Evolutionary conservation across 2,113 vertebrate genomes (phyloP).

Genomic region (Eurypyga helias): DNA sequence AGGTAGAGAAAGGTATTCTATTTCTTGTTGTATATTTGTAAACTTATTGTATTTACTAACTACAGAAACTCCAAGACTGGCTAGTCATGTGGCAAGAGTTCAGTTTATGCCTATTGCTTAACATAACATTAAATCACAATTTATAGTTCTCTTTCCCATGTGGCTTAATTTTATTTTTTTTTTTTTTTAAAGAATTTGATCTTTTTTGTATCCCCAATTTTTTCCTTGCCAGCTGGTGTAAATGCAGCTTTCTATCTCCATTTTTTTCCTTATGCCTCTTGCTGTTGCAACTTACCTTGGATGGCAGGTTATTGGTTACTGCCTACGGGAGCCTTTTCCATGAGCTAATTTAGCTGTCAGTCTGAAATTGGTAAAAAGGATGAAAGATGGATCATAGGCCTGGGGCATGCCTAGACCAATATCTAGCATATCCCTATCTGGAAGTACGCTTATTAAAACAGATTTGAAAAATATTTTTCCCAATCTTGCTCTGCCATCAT

Average conservation of each 20-base stretch:
- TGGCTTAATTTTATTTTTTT: not conserved
- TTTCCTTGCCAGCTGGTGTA: not conserved
- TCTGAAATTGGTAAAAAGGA: constrained; percentile 71
- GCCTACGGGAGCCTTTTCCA: constrained; percentile 71
- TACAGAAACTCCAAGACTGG: not conserved
- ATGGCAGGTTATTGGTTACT: constrained; percentile 64
- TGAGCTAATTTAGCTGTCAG: constrained; percentile 78
- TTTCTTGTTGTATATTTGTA: not conserved
- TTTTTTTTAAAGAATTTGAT: not conserved
- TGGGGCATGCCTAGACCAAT: constrained; percentile 55
- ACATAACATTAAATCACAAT: constrained; percentile 15
- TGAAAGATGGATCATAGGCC: constrained; percentile 73
- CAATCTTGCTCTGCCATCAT: constrained; percentile 44
- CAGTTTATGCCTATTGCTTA: not conserved
- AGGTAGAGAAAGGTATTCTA: not conserved
- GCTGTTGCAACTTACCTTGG: constrained; percentile 65
- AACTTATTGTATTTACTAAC: not conserved
- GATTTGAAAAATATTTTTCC: constrained; percentile 57
- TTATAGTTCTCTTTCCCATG: not conserved
- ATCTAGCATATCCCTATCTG: constrained; percentile 45
- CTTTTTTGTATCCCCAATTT: not conserved
- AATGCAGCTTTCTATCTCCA: constrained; percentile 47
- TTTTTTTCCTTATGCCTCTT: not conserved
- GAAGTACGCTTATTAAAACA: constrained; percentile 64
- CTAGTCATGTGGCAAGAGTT: not conserved